Evolutionary conservation across 1,140 invertebrate genomes (phyloP).

Genomic region (Chionoecetes opilio): DNA sequence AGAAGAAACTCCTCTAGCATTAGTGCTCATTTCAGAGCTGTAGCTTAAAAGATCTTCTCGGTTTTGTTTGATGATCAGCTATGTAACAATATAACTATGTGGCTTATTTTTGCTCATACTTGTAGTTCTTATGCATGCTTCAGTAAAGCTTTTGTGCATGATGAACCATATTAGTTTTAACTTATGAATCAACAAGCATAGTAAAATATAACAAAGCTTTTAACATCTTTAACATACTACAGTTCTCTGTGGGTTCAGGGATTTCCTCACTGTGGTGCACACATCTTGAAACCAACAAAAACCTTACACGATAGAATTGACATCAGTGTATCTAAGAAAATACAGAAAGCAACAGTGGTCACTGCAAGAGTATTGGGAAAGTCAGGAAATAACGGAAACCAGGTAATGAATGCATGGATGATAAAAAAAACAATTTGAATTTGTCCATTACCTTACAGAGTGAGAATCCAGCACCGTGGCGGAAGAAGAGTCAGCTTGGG

Average conservation of each 20-base stretch:
- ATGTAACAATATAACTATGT: background rate
- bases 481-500: slow-evolving; percentile 43
- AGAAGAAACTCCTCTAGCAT: background rate
- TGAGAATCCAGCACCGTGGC: slow-evolving; percentile 51
- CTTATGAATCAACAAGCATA: background rate
- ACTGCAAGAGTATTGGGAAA: background rate
- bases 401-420: background rate
- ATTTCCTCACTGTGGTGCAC: background rate
- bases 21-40: background rate
- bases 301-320: background rate
- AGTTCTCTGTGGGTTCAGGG: slow-evolving; percentile 13
- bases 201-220: background rate
- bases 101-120: background rate
- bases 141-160: background rate
- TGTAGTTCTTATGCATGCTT: background rate
- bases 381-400: slow-evolving; percentile 13
- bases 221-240: background rate
- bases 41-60: background rate
- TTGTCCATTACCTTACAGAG: slow-evolving; percentile 52
- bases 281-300: background rate
- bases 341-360: background rate
- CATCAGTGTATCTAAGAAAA: background rate
- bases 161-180: background rate
- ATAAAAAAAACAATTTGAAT: background rate
- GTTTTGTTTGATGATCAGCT: background rate